Evolutionary conservation across 2,113 vertebrate genomes (phyloP).

Genomic region (Gila orcuttii): DNA sequence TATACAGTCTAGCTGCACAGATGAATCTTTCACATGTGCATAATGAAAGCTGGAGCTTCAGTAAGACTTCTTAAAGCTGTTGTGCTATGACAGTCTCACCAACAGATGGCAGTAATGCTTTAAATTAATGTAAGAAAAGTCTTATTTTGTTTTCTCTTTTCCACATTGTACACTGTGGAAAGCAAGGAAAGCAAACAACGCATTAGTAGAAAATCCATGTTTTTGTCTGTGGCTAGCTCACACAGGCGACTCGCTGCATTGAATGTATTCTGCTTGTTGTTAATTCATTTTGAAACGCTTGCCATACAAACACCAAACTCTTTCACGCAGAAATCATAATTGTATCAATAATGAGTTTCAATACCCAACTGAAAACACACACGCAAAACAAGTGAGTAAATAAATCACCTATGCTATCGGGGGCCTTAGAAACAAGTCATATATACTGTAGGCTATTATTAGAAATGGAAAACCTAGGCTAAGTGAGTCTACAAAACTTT

Average conservation of each 20-base stretch:
- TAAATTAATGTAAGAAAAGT: conserved; percentile 1
- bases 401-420: neutral
- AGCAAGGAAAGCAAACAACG: neutral
- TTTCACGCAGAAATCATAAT: neutral
- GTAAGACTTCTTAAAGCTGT: neutral
- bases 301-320: neutral
- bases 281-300: neutral
- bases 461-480: neutral
- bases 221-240: neutral
- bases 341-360: neutral
- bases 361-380: neutral
- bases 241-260: neutral
- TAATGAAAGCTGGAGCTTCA: neutral
- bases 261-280: neutral
- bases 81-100: conserved; percentile 26
- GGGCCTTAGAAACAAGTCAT: neutral
- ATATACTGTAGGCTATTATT: neutral
- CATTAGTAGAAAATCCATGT: conserved; percentile 4
- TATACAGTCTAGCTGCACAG: too few species aligned
- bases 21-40: neutral
- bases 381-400: neutral
- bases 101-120: conserved; percentile 44
- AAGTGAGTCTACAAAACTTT: neutral
- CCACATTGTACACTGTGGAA: too few species aligned
- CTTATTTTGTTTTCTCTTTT: neutral